Percentiles rank a stretch among this genome's conserved stretches.
These are phyloP conservation scores for Brevimyrus niger DNA, from an alignment of 2,113 vertebrate genomes.

Conservation along the genomic window DNA sequence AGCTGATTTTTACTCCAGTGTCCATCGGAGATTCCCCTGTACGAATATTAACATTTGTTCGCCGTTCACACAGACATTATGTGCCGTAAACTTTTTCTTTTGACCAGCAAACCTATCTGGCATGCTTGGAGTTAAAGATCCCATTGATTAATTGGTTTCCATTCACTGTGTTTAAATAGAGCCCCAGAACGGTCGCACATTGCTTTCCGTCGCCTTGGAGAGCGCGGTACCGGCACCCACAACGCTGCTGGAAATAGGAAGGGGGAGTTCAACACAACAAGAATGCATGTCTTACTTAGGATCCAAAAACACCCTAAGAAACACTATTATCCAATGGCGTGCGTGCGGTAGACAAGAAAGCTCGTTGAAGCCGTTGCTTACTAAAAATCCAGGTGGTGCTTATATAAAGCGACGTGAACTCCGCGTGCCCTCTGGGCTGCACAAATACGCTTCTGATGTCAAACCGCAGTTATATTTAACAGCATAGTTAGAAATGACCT, in stretches of 20 bases:
- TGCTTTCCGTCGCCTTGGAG: constrained; percentile 1
- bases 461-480: neutral
- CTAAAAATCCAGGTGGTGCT: neutral
- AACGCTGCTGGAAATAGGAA: neutral
- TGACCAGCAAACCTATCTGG: neutral
- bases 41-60: neutral
- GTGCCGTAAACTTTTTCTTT: neutral
- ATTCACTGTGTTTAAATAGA: constrained; percentile 4
- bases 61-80: neutral
- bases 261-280: neutral
- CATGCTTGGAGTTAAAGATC: neutral
- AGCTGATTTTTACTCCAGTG: neutral
- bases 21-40: neutral
- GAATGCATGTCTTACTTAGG: neutral
- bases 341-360: neutral
- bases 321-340: neutral
- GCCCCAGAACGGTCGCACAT: neutral
- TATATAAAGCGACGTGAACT: neutral
- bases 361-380: neutral
- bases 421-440: neutral
- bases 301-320: neutral
- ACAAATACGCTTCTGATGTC: neutral
- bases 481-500: neutral
- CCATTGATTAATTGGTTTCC: constrained; percentile 8
- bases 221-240: neutral